Base-by-base conservation (phyloP, 2,888 invertebrate species). In the Volucella inanis region DNA sequence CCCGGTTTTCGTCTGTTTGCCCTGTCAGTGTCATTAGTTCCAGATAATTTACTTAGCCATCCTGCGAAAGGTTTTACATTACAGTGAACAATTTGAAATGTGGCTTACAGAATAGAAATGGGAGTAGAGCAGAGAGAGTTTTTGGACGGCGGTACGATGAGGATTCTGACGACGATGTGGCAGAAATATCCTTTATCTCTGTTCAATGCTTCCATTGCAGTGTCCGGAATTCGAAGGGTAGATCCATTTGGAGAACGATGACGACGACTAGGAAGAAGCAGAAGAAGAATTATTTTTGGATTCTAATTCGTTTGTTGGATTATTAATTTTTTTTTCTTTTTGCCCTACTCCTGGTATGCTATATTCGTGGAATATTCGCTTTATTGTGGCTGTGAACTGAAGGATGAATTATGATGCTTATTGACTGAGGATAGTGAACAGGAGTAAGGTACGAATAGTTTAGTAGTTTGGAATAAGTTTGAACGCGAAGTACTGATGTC, bases 21-120 rank as follows among this genome's bases (percentile, higher is more conserved):
- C 76, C 85, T 85, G 85, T 81, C 85, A 77, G 85, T 85, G 85
- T 85, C 85, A 85, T 85, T 85, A 85, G 85, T 85, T 85, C 85
- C 85, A 85, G 81, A 85, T 85, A 85, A 85, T 85, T 85, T 85
- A 85, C 85, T 85, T 85, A 85, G 80, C 68, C 85, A 77, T 85
- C 81, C 85, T 85, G 76, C 81, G 68, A 85, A 85, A 77, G 85
- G 85, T 85, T 85, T 85, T 71, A 81, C 85, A 85, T 85, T 85
- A 85, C 81, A 85, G 81, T 85, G 85, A 85, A 81, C 85, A 85
- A 85, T 81, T 81, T 85, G 81, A 85, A 85, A 81, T 77, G 85
- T 85, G 85, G 77, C 72, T 85, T 80, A 47, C n/a, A 22, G 62
- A 41, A 78, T 47, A 6, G 31, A 31, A 31, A 31, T 31, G 50